A percentile compares a stretch with the other conserved stretches of the same genome.
Evolutionary conservation across 2,113 vertebrate species (phyloP).

Genomic region (Myotis davidii): DNA sequence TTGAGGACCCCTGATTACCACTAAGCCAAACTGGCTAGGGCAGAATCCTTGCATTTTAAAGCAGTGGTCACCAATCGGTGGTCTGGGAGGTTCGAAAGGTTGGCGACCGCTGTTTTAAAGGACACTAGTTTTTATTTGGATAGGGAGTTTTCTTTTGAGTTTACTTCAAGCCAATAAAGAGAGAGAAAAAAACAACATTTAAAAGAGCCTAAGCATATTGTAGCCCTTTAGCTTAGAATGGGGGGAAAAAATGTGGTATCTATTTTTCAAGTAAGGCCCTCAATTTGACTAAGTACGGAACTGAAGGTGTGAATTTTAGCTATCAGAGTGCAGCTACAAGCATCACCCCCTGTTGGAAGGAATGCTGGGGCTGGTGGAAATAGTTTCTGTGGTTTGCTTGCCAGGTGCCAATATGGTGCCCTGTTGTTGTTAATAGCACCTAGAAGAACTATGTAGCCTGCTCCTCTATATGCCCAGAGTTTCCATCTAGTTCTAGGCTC

Average conservation of each 20-base stretch:
- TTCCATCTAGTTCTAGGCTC: background rate
- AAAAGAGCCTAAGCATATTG: background rate
- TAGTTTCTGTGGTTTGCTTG: background rate
- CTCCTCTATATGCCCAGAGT: background rate
- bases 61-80: too few species aligned
- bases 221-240: background rate
- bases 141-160: constrained; percentile 35
- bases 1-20: too few species aligned
- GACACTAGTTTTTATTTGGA: background rate
- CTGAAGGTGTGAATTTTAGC: background rate
- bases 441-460: background rate
- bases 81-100: too few species aligned
- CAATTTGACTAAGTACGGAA: background rate
- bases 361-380: background rate
- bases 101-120: background rate
- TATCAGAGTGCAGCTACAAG: background rate
- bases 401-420: background rate
- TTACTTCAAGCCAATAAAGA: background rate
- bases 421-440: background rate
- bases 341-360: background rate
- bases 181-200: background rate
- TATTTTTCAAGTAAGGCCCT: background rate
- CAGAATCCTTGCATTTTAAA: too few species aligned
- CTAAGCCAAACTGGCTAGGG: too few species aligned
- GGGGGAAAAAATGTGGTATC: background rate